Evolutionary conservation across 2,888 invertebrate genomes (phyloP), one percentile per base, ranked within the genome.

Genomic region (Ceriagrion tenellum): DNA sequence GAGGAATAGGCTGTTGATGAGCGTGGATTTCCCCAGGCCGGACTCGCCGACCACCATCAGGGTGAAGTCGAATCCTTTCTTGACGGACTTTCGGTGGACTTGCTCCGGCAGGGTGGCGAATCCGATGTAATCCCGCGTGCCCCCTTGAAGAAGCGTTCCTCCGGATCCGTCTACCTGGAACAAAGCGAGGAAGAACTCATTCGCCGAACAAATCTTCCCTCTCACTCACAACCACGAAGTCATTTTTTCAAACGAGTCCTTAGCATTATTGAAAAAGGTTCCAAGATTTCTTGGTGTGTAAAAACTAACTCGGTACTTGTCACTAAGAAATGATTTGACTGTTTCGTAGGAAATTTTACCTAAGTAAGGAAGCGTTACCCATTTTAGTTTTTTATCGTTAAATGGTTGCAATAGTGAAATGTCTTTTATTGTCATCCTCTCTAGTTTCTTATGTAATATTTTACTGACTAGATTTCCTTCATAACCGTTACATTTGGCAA

Each of bases 101-200:
- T 99, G 99, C 97, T 99, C 99, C 47, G 99, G 99, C 95, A 99
- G 97, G 95, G 99, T 99, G 96, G 99, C 99, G 97, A 99, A 99
- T 95, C 99, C 99, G 96, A 99, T 99, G 97, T 99, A 99, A 97
- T 98, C 98, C 95, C 98, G 97, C 96, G 96, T 96, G 96, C 96
- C 96, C 96, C 96, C 95, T 95, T 96, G 96, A 95, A 96, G 95
- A 90, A 88, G 88, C 81, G 81, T 81, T 30, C 40, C 95, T 93
- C 81, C 93, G 59, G 59, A 89, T 55, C 74, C 81, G 63, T 95
- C 95, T 88, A 74, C 63, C 63, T 59, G 95, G 90, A 90, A 81
- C 91, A 56, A 56, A 59, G 56, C 69, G 74, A 69, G 47, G 56
- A 63, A 95, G 26, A 26, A 59, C 81, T 93, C 81, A 63, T 47